Conservation (phyloP, 2,888 invertebrate genomes). For the Drosophila infuscata region DNA sequence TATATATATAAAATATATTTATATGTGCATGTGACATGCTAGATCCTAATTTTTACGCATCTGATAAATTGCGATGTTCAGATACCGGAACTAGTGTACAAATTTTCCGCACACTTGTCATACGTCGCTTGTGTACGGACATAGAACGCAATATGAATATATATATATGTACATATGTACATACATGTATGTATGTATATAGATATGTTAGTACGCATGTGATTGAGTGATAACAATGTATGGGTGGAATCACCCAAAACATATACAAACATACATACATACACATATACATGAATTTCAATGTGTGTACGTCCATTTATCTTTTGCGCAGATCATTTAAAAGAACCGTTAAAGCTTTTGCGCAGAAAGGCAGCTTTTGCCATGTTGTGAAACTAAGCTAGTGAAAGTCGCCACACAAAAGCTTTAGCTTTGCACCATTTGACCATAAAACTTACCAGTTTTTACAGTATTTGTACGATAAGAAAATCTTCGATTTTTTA, state of each 20-base stretch:
- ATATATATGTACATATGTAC: not conserved
- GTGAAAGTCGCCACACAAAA: not conserved
- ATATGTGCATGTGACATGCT: slow-evolving; percentile 9
- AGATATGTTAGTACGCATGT: slow-evolving; percentile 1
- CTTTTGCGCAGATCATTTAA: not conserved
- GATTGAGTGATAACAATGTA: slow-evolving; percentile 1
- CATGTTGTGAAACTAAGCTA: not conserved
- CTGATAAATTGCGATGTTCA: slow-evolving; percentile 36
- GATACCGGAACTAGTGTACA: slow-evolving; percentile 52
- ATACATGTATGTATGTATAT: too few relatives aligned
- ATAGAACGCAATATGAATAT: slow-evolving; percentile 9
- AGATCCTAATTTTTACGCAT: slow-evolving; percentile 52
- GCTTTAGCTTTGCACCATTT: not conserved
- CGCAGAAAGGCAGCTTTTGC: slow-evolving; percentile 4
- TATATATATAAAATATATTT: not conserved
- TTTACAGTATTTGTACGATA: not conserved
- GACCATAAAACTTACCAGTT: not conserved
- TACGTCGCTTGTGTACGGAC: not conserved
- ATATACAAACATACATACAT: too few relatives aligned
- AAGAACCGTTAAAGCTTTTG: slow-evolving; percentile 1
- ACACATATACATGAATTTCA: not conserved
- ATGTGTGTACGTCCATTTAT: not conserved
- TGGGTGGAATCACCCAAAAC: not conserved
- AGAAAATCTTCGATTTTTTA: not conserved
- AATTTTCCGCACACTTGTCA: slow-evolving; percentile 56